phyloP scores from a whole-genome alignment of 2,113 vertebrate species.

The Crotalus helleri region DNA sequence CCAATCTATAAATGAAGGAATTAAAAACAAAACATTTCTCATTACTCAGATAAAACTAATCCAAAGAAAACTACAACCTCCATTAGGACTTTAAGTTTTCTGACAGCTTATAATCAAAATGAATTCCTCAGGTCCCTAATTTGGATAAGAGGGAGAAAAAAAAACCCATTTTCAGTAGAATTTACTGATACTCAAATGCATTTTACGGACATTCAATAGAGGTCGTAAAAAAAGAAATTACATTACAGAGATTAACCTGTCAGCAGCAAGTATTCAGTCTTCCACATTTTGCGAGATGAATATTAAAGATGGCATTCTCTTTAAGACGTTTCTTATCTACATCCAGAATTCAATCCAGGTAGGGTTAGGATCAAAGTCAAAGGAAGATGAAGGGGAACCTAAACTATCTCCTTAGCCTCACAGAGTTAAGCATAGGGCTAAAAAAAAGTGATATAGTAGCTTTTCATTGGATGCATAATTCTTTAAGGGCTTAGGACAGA shows the following conservation, averaged over 20 bases:
- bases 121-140: not conserved
- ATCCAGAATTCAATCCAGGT: not conserved
- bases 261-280: not conserved
- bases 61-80: not conserved
- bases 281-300: not conserved
- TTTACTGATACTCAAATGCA: not conserved
- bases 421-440: not conserved
- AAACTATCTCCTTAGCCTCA: not conserved
- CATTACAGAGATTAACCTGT: conserved; percentile 1
- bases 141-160: conserved; percentile 1
- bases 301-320: not conserved
- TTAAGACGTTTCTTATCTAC: not conserved
- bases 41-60: not conserved
- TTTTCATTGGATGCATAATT: not conserved
- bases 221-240: not conserved
- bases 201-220: not conserved
- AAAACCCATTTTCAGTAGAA: not conserved
- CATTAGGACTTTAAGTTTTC: not conserved
- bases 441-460: not conserved
- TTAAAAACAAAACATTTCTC: not conserved
- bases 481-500: not conserved
- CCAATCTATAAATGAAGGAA: not conserved
- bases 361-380: not conserved
- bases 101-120: not conserved
- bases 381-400: not conserved